Percentiles rank a stretch among this genome's conserved stretches.
These are phyloP conservation scores for Apodemus sylvaticus DNA, from an alignment of 2,113 vertebrate genomes.

Conservation along the genomic window DNA sequence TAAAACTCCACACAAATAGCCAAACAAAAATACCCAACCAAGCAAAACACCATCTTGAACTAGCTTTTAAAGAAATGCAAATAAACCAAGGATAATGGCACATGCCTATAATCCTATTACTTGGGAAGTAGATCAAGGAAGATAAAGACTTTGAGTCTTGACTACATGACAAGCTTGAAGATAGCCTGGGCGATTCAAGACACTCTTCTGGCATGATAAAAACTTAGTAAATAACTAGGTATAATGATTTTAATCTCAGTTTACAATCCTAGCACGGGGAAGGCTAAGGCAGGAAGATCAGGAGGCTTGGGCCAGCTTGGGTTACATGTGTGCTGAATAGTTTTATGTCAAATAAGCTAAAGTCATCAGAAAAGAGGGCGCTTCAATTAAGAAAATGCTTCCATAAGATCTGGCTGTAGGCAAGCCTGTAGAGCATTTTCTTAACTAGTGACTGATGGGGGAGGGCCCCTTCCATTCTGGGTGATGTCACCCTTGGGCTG, in stretches of 20 bases:
- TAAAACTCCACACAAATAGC: neutral
- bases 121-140: neutral
- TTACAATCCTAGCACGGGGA: neutral
- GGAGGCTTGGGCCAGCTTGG: too few relatives aligned
- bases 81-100: neutral
- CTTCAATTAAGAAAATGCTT: neutral
- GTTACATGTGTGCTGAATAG: neutral
- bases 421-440: neutral
- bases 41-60: neutral
- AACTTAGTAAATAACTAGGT: neutral
- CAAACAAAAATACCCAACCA: neutral
- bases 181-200: neutral
- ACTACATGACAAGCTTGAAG: neutral
- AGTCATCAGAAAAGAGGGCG: neutral
- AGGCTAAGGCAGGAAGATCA: neutral
- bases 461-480: neutral
- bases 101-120: neutral
- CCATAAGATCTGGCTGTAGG: neutral
- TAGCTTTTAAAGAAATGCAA: neutral
- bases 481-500: neutral
- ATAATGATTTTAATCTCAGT: neutral
- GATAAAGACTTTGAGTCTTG: neutral
- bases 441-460: neutral
- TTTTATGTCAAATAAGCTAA: neutral
- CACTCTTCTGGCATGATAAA: neutral